phyloP scores from a whole-genome alignment of 2,888 invertebrate species.

The Acronicta psi region DNA sequence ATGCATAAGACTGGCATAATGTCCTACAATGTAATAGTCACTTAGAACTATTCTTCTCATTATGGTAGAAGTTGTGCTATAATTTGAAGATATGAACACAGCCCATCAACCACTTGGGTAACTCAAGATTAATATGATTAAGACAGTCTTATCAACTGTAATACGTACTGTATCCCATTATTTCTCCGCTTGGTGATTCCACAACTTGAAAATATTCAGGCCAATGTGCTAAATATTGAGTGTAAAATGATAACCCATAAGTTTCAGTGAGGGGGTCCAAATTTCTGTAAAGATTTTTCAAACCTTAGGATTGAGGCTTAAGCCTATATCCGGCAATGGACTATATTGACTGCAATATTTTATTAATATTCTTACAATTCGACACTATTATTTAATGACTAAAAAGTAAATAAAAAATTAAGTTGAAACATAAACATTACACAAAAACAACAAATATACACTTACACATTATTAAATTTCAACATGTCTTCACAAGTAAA shows the following conservation, averaged over 20 bases:
- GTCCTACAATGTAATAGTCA: too few relatives aligned
- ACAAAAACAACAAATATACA: slow-evolving; percentile 66
- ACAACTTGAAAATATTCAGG: slow-evolving; percentile 99
- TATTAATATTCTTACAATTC: neutral
- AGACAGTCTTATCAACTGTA: neutral
- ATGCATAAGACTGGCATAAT: too few relatives aligned
- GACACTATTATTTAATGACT: too few relatives aligned
- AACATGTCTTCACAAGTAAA: slow-evolving; percentile 98
- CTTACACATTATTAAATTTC: slow-evolving; percentile 98
- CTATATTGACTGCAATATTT: neutral
- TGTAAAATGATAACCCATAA: slow-evolving; percentile 98
- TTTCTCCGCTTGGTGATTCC: slow-evolving; percentile 98
- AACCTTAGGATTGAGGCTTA: neutral
- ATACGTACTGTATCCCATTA: slow-evolving; percentile 99
- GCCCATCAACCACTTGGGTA: neutral
- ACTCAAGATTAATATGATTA: neutral
- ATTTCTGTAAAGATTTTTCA: slow-evolving; percentile 90
- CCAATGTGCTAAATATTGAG: slow-evolving; percentile 99
- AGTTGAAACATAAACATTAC: too few relatives aligned
- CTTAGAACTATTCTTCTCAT: too few relatives aligned
- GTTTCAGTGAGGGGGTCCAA: slow-evolving; percentile 99
- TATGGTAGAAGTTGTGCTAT: too few relatives aligned
- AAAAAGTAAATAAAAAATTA: neutral
- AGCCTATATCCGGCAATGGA: neutral
- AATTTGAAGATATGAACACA: too few relatives aligned